These are phyloP conservation scores for Buphagus erythrorhynchus DNA, from an alignment of 2,797 vertebrate species.

Conservation along the genomic window DNA sequence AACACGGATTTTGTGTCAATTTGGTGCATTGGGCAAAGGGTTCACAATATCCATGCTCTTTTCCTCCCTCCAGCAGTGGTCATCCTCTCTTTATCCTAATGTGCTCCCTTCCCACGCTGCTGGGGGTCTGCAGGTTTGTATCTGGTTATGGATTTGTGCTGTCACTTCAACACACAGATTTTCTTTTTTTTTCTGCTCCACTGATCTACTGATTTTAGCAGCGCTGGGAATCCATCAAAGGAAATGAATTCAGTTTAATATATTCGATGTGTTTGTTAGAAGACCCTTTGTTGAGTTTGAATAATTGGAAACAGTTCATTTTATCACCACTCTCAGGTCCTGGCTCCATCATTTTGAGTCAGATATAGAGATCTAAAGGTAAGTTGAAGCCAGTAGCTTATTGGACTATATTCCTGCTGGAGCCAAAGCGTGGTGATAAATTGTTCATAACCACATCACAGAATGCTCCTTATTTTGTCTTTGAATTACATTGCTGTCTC, in stretches of 20 bases:
- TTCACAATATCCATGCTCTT: background rate
- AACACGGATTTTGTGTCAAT: background rate
- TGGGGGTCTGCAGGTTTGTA: background rate
- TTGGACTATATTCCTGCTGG: background rate
- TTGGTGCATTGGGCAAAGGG: background rate
- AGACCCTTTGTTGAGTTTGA: background rate
- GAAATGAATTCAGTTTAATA: background rate
- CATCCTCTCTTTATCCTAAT: background rate
- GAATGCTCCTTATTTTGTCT: background rate
- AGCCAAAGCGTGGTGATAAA: background rate
- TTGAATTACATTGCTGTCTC: background rate
- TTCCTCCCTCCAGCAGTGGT: background rate
- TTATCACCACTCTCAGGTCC: background rate
- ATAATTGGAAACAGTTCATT: slow-evolving; percentile 3
- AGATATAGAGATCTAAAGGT: background rate
- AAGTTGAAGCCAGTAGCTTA: background rate
- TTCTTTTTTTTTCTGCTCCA: fast-evolving
- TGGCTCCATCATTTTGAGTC: background rate
- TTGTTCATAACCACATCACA: background rate
- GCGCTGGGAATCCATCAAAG: background rate
- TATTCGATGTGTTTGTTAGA: background rate
- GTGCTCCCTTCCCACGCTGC: background rate
- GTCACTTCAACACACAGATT: background rate
- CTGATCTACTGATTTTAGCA: background rate
- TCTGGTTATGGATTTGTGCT: background rate